Percentiles rank a stretch among this genome's conserved stretches.
These are phyloP conservation scores for Limulus polyphemus DNA, from an alignment of 2,888 invertebrate species.

Conservation along the genomic window DNA sequence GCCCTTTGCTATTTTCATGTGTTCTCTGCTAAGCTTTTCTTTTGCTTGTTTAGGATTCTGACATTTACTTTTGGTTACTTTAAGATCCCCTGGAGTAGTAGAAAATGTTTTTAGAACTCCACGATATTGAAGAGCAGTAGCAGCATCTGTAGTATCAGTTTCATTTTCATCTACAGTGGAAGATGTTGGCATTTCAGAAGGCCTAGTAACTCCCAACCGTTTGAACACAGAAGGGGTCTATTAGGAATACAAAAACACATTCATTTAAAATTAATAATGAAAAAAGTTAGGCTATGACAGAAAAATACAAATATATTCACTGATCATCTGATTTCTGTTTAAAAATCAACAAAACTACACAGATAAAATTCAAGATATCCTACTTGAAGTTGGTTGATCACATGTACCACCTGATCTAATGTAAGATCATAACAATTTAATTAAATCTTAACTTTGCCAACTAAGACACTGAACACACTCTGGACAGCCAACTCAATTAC, in stretches of 20 bases:
- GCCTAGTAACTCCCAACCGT: constrained; percentile 11
- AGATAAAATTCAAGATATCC: not conserved
- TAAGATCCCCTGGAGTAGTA: no score
- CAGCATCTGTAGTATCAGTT: not conserved
- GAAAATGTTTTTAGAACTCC: constrained; percentile 14
- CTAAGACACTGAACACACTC: no score
- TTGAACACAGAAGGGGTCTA: constrained; percentile 18
- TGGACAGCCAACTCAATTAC: no score
- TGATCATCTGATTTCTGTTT: not conserved
- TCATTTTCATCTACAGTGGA: constrained; percentile 9
- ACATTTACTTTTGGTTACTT: no score
- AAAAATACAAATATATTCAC: not conserved
- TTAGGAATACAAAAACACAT: not conserved
- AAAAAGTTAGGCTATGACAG: not conserved
- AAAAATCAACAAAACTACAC: not conserved
- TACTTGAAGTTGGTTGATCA: no score
- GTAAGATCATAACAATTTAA: no score
- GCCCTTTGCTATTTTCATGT: no score
- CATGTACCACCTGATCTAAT: no score
- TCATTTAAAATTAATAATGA: not conserved
- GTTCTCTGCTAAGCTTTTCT: no score
- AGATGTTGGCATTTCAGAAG: constrained; percentile 9
- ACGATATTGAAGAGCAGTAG: constrained; percentile 11
- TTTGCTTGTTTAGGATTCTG: no score
- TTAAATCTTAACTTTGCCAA: no score